Conservation (phyloP, 2,888 invertebrate genomes). For the Latrodectus elegans region DNA sequence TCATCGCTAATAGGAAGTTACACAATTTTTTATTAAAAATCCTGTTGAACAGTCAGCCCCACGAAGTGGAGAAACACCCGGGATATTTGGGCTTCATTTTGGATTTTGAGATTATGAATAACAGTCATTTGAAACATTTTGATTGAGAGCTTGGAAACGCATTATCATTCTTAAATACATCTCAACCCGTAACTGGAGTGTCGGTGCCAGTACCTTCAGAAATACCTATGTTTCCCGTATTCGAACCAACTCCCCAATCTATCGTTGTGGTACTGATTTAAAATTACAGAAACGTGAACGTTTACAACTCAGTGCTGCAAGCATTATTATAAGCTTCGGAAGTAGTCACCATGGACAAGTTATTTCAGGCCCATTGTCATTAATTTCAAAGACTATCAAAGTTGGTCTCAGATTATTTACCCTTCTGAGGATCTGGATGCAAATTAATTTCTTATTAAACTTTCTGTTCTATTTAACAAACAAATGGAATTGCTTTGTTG, state of each 20-base stretch:
- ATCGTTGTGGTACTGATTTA: slow-evolving; percentile 7
- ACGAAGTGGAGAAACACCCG: not conserved
- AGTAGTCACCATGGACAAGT: not conserved
- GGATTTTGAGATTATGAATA: not conserved
- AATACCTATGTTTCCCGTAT: not conserved
- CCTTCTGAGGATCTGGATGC: no score
- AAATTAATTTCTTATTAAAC: no score
- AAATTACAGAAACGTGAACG: slow-evolving; percentile 4
- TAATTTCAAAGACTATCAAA: no score
- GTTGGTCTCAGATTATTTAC: no score
- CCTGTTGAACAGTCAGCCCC: not conserved
- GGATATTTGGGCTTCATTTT: not conserved
- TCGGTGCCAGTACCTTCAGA: not conserved
- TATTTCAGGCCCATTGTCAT: no score
- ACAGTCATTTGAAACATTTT: slow-evolving; percentile 6
- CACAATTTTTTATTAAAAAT: not conserved
- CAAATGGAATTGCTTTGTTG: no score
- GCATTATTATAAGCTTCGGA: slow-evolving; percentile 8
- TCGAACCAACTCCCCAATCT: not conserved
- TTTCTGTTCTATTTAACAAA: no score
- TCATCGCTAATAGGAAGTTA: not conserved
- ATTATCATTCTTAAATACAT: slow-evolving; percentile 13
- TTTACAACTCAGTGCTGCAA: not conserved
- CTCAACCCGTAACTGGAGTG: not conserved
- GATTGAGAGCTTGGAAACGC: slow-evolving; percentile 1